Base-by-base conservation (phyloP, 2,888 invertebrate genomes). In the Parnassius glacialis region DNA sequence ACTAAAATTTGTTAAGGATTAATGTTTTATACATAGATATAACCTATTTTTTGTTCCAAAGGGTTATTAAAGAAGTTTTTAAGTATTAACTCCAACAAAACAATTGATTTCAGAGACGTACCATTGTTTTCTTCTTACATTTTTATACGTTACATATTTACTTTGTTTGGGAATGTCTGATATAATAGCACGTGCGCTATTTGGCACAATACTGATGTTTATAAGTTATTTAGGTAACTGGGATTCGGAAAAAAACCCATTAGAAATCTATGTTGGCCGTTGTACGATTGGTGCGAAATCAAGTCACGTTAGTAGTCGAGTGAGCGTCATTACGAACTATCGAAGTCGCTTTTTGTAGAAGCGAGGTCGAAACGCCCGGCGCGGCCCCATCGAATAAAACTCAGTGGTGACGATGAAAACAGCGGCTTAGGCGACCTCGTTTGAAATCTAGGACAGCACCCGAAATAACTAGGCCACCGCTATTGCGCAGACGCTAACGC, bases 391-490 rank as follows among this genome's bases (percentile, higher is more conserved):
- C 84, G 79, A 81, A 84, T 82, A 80, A 84, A 85, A 85, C 81
- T 77, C 74, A 77, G 74, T 79, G 77, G 73, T 83, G 83, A 82
- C 87, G 86, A 86, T 88, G 87, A 87, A 87, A 87, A 88, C 86
- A 77, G 79, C 83, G 81, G 81, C 83, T 79, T 77, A 69, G 74
- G 70, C 73, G 88, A 81, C 90, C 87, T 88, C 87, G 88, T 83
- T 84, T 67, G 34, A 72, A 72, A 89, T 85, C 83, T 90, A 88
- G 90, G 86, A 83, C 90, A 80, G 80, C 79, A 87, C 84, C 90
- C 87, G 76, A 90, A 90, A 90, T 89, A 89, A 89, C 90, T 88
- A 85, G 88, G 88, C 78, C 90, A 85, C 82, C 80, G 85, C 87
- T 84, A 87, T 83, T 83, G 87, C 88, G 85, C 87, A 85, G 83